Evolutionary conservation across 2,888 invertebrate species (phyloP), one percentile per base, ranked within the genome.

Genomic region (Volucella bombylans): DNA sequence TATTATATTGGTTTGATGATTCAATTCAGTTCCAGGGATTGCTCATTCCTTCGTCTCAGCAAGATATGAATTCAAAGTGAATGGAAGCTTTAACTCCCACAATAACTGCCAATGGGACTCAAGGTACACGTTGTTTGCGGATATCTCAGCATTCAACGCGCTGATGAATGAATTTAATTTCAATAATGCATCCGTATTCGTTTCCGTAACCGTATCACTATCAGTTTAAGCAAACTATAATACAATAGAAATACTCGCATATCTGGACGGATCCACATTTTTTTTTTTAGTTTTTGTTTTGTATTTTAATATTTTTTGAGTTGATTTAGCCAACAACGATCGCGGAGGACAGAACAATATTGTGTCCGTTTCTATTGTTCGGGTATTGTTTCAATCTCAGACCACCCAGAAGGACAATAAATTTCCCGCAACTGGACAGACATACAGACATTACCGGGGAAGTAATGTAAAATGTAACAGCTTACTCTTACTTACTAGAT

Each of bases 11-110:
- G 52, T 54, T 79, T 47, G n/a, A 14, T 68, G 12, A 68, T 68
- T 68, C 68, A 69, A 74, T 81, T 69, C 57, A 45, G 49, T 73
- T 79, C 39, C 12, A 45, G n/a, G 64, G 50, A 74, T 61, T 74
- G 57, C 49, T 43, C 62, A 62, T 64, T 69, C 68, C 8, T 73
- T 14, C 14, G 39, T n/a, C 0, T 67, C 15, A 52, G 59, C 54
- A 47, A 54, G 49, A 67, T 41, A 61, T 49, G 72, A 72, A 45
- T 52, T 52, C 52, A 59, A 61, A 50, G 23, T 49, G 69, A 57
- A 69, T 39, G 55, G 57, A 68, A 68, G 68, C 10, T 57, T n/a
- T 38, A 69, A 39, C n/a, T 31, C 6, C 6, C 4, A 31, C 31
- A 31, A 31, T 31, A 57, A 49, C 38, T 69, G 45, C 55, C 39